Base-by-base conservation (phyloP, 2,888 invertebrate genomes). In the Drosophila rellima region DNA sequence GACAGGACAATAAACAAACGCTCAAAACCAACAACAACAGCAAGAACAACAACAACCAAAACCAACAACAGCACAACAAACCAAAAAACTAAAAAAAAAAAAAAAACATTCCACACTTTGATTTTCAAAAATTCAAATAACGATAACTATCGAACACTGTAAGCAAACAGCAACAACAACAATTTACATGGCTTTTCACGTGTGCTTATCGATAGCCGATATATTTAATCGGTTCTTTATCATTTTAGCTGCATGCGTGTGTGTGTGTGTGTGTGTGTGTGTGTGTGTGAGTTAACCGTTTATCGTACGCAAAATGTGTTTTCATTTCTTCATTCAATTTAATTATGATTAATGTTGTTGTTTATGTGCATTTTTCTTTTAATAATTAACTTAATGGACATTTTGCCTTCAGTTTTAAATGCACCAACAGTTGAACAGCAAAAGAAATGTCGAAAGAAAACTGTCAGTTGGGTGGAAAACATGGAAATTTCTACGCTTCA, bases 221-320 rank as follows among this genome's bases (percentile, higher is more conserved):
- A n/a, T 71, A 26, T 18, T 11, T 60, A 44, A 60, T 73, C 60
- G 76, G 23, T 23, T 23, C 8, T 42, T 40, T 77, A 71, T 81
- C 13, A 70, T 82, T 81, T 84, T 52, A 61, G 69, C 52, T 80
- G 84, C 83, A 86, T 83, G 83, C 50, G n/a, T 64, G 70, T n/a
- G n/a, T n/a, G n/a, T n/a, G n/a, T n/a, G n/a, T n/a, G n/a, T n/a
- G n/a, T n/a, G n/a, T n/a, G n/a, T n/a, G n/a, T n/a, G n/a, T n/a
- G n/a, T n/a, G n/a, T n/a, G n/a, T n/a, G n/a, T n/a, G n/a, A n/a
- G n/a, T 23, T 23, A 23, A 23, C 6, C 23, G 20, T 23, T 23
- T 1, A 23, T 6, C 23, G 23, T 23, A 26, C 7, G 26, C 26
- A 26, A 26, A 26, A 26, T 7, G 7, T 26, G 26, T 7, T 26